Conservation (phyloP, 2,113 vertebrate species). For the Leptobrachium leishanense region DNA sequence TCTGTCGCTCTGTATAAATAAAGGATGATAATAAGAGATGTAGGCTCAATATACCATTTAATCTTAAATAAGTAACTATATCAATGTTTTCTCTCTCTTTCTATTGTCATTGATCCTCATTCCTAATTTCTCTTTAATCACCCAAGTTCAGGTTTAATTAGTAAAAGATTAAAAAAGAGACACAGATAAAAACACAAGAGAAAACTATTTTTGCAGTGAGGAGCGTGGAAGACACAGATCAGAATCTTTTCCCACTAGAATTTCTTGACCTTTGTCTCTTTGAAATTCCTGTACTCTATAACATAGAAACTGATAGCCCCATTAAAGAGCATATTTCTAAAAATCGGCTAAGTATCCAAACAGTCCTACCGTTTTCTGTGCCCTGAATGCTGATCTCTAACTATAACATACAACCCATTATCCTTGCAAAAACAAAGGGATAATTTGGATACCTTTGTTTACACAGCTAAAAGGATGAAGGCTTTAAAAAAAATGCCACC, state of each 20-base stretch:
- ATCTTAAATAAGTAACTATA: too few relatives aligned
- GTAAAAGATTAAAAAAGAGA: too few relatives aligned
- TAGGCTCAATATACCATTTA: too few relatives aligned
- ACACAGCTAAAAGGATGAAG: slow-evolving; percentile 52
- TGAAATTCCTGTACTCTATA: slow-evolving; percentile 56
- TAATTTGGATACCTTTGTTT: slow-evolving; percentile 58
- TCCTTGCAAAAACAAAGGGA: slow-evolving; percentile 60
- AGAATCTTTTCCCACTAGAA: slow-evolving; percentile 56
- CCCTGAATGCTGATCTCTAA: slow-evolving; percentile 55
- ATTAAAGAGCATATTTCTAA: slow-evolving; percentile 55
- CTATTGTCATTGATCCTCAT: too few relatives aligned
- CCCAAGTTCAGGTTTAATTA: too few relatives aligned
- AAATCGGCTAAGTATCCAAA: slow-evolving; percentile 58
- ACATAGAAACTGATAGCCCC: slow-evolving; percentile 58
- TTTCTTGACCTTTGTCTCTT: slow-evolving; percentile 54
- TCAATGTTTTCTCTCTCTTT: not conserved
- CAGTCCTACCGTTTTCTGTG: slow-evolving; percentile 58
- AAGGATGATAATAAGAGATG: too few relatives aligned
- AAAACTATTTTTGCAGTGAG: slow-evolving; percentile 4
- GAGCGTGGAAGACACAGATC: slow-evolving; percentile 27
- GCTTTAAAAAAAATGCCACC: slow-evolving; percentile 45
- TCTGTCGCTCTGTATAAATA: too few relatives aligned
- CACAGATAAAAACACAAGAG: too few relatives aligned
- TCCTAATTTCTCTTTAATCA: too few relatives aligned
- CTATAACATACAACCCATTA: slow-evolving; percentile 58